phyloP scores from a whole-genome alignment of 2,888 invertebrate species.

The Drosophila siamana region DNA sequence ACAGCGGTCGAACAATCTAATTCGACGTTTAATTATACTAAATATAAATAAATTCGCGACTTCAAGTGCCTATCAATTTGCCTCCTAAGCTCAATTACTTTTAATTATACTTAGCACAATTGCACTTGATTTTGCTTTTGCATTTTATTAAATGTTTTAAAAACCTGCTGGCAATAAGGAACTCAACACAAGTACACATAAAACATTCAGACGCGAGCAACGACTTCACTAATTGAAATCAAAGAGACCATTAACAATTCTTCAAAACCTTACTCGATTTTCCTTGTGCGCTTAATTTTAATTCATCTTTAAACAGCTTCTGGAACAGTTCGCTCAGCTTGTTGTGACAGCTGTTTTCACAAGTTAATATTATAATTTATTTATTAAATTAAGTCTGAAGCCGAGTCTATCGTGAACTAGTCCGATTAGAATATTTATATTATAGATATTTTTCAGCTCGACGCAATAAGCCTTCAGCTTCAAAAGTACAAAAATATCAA shows the following conservation, averaged over 20 bases:
- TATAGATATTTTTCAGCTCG: neutral
- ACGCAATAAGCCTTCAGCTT: neutral
- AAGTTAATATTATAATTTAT: neutral
- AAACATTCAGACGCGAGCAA: slow-evolving; percentile 1
- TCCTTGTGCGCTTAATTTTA: neutral
- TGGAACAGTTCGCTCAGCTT: slow-evolving; percentile 18
- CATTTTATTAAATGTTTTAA: neutral
- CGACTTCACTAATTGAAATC: neutral
- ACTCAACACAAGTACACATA: slow-evolving; percentile 3
- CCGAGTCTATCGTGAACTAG: neutral
- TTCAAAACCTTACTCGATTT: neutral
- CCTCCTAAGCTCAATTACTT: slow-evolving; percentile 6
- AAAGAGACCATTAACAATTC: slow-evolving; percentile 2
- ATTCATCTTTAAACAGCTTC: slow-evolving; percentile 1
- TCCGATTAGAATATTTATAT: neutral
- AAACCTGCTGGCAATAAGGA: slow-evolving; percentile 21
- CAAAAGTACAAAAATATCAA: neutral
- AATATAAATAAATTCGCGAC: slow-evolving; percentile 34
- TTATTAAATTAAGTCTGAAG: neutral
- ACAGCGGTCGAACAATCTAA: slow-evolving; percentile 4
- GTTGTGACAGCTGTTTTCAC: slow-evolving; percentile 34
- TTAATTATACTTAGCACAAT: neutral
- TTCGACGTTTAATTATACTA: slow-evolving; percentile 20
- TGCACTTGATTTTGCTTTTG: slow-evolving; percentile 5
- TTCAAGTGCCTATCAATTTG: slow-evolving; percentile 23